Evolutionary conservation across 1,140 invertebrate species (phyloP), one percentile per base, ranked within the genome.

Genomic region (Notospermus geniculatus): DNA sequence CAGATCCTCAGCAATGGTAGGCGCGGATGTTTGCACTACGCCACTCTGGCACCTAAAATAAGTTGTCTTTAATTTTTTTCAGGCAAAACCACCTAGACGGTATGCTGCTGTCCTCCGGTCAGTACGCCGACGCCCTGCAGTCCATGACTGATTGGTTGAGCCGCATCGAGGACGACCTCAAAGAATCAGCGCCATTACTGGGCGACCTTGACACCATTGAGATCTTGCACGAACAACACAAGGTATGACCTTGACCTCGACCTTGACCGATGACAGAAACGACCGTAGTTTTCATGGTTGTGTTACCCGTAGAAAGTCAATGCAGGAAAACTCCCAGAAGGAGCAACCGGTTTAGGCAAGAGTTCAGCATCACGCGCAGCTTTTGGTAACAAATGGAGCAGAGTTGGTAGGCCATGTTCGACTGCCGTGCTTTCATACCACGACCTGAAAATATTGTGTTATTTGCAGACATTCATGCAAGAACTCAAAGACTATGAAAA

Each of bases 121-220:
- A 97, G 73, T 95, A 95, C 76, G 95, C 95, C 72, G 95, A 98
- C 79, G 95, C 95, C 23, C 88, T 97, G 71, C 89, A 91, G 41
- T 95, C 95, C 25, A 84, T 98, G 13, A 82, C 97, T 19, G 94
- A 97, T 64, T 98, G 95, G 95, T 83, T 98, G 32, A 86, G 88
- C 72, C 93, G 92, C 73, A 88, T 89, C 11, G 88, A 91, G 64
- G 80, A 86, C 9, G 73, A 71, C 27, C 81, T 97, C 1, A 86
- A 88, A 0, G 89, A 88, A 52, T 90, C 95, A 59, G 87, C 89
- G 22, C 91, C 91, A 0, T 87, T 98, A 11, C 89, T 96, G 73
- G 95, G 95, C 9, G 95, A 98, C 82, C 82, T 97, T 17, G 95
- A 98, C 76, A 98, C 95, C 0, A 95, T 98, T 0, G 92, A 89